phyloP scores from a whole-genome alignment of 2,888 invertebrate species.

The Gymnoscelis rufifasciata region DNA sequence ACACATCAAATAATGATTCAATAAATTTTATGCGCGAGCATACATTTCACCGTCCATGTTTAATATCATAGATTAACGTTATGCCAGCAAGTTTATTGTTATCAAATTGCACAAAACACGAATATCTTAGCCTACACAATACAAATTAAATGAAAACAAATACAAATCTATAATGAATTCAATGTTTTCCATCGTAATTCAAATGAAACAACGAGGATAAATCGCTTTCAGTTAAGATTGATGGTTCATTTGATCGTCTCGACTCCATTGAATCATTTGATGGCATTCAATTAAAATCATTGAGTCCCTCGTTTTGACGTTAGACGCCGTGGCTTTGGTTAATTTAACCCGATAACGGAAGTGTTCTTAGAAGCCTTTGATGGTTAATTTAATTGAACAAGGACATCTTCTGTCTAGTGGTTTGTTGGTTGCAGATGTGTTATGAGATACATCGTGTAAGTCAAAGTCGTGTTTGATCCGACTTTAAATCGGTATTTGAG shows the following conservation, averaged over 20 bases:
- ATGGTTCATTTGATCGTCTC: conserved; percentile 5
- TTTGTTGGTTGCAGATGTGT: too few species aligned
- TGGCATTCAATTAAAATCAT: conserved; percentile 10
- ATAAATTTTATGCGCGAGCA: too few species aligned
- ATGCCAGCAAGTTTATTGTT: too few species aligned
- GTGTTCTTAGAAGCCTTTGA: background rate
- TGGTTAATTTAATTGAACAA: background rate
- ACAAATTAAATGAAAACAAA: background rate
- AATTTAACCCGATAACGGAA: background rate
- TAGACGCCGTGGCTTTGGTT: background rate
- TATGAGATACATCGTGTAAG: too few species aligned
- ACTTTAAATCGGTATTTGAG: too few species aligned
- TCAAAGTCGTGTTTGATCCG: too few species aligned
- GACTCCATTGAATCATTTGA: conserved; percentile 8
- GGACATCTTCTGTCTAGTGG: too few species aligned
- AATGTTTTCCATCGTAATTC: background rate
- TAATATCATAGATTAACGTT: too few species aligned
- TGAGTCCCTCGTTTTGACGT: background rate
- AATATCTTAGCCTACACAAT: background rate
- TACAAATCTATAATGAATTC: conserved; percentile 5
- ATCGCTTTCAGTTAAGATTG: conserved; percentile 6
- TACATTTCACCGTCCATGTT: too few species aligned
- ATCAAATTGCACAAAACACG: too few species aligned
- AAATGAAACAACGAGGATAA: conserved; percentile 3
- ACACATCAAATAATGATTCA: too few species aligned